Evolutionary conservation across 2,888 invertebrate genomes (phyloP).

Genomic region (Ischnura elegans): DNA sequence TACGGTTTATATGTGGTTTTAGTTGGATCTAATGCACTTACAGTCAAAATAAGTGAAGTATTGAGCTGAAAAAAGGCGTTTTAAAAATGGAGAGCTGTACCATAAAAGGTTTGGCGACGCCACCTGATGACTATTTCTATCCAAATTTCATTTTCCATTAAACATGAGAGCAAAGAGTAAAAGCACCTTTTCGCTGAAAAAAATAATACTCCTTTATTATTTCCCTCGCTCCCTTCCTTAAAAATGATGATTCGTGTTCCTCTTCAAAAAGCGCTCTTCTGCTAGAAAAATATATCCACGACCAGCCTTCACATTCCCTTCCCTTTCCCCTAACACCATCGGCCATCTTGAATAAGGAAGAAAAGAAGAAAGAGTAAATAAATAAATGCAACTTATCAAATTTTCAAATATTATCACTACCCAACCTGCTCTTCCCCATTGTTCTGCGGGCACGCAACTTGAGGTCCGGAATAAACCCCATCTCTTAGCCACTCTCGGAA

Average conservation of each 20-base stretch:
- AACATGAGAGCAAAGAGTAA: slow-evolving; percentile 23
- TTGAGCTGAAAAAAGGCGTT: neutral
- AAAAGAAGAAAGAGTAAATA: neutral
- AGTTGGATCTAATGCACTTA: too few relatives aligned
- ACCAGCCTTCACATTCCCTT: neutral
- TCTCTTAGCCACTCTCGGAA: slow-evolving; percentile 43
- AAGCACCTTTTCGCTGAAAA: slow-evolving; percentile 31
- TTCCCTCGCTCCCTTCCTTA: slow-evolving; percentile 6
- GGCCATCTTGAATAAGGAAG: neutral
- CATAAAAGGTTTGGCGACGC: slow-evolving; percentile 58
- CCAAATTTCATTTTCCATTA: slow-evolving; percentile 63
- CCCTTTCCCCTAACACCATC: neutral
- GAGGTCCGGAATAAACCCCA: slow-evolving; percentile 45
- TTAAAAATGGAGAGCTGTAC: neutral
- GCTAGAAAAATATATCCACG: neutral
- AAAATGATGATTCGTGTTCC: slow-evolving; percentile 42
- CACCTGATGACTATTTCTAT: slow-evolving; percentile 60
- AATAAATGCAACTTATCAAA: slow-evolving; percentile 48
- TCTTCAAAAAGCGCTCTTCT: neutral
- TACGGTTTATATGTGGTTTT: too few relatives aligned
- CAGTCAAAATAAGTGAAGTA: neutral
- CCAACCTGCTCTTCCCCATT: too few relatives aligned
- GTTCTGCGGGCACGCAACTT: too few relatives aligned
- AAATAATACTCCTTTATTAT: slow-evolving; percentile 45
- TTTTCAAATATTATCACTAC: slow-evolving; percentile 61